Evolutionary conservation across 2,797 vertebrate genomes (phyloP).

Genomic region (Cheirogaleus major): DNA sequence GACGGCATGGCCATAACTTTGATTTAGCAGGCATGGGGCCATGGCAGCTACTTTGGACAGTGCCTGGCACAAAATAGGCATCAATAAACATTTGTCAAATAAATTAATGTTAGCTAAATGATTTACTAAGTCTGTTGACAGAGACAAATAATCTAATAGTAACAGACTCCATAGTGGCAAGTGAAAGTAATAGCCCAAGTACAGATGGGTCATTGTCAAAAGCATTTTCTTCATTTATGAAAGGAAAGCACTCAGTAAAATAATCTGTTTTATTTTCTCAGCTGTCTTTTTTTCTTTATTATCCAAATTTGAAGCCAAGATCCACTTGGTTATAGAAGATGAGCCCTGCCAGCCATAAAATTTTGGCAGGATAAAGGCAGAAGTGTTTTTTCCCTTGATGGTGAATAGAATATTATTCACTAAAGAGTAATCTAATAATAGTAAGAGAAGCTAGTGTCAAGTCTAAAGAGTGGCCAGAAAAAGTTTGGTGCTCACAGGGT

Average conservation of each 20-base stretch:
- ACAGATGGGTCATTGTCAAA: neutral
- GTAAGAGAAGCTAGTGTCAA: neutral
- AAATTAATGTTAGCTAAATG: slow-evolving; percentile 29
- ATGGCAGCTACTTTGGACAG: neutral
- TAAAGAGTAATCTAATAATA: slow-evolving; percentile 25
- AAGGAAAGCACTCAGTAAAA: neutral
- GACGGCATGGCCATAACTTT: neutral
- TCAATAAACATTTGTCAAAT: slow-evolving; percentile 3
- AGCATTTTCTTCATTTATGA: slow-evolving; percentile 18
- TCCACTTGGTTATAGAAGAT: neutral
- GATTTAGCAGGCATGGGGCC: neutral
- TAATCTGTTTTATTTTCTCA: slow-evolving; percentile 35
- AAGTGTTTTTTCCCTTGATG: neutral
- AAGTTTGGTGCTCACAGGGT: neutral
- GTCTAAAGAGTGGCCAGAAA: neutral
- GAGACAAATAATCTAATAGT: neutral
- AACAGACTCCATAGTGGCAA: neutral
- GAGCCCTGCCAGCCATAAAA: neutral
- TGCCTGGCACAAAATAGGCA: neutral
- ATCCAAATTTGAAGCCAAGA: slow-evolving; percentile 24
- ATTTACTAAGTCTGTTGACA: neutral
- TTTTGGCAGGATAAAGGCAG: slow-evolving; percentile 29
- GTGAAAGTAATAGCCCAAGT: neutral
- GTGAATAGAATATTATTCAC: neutral
- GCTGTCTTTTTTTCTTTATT: neutral